These are phyloP conservation scores for Andrena minutula DNA, from an alignment of 2,888 invertebrate genomes.

Conservation along the genomic window DNA sequence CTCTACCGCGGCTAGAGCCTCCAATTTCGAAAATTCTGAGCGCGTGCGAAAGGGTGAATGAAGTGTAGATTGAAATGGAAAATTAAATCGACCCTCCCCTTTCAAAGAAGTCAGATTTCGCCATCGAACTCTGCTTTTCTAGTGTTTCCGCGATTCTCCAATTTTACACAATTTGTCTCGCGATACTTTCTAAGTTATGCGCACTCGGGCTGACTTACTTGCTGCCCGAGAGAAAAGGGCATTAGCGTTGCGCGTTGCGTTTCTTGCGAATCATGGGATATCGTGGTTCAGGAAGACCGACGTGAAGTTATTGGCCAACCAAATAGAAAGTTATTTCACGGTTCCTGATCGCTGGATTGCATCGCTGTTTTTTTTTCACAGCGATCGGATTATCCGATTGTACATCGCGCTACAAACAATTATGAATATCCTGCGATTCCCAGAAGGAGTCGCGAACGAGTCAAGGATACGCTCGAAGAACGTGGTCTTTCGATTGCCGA, in stretches of 20 bases:
- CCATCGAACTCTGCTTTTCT: background rate
- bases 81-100: too few species aligned
- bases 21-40: too few species aligned
- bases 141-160: background rate
- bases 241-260: background rate
- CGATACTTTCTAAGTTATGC: slow-evolving; percentile 4
- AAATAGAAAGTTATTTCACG: slow-evolving; percentile 48
- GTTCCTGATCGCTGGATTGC: slow-evolving; percentile 7
- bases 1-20: too few species aligned
- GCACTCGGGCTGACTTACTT: background rate
- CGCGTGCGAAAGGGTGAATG: too few species aligned
- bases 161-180: background rate
- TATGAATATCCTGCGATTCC: too few species aligned
- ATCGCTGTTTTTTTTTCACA: background rate
- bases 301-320: slow-evolving; percentile 24
- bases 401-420: background rate
- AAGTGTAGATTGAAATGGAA: too few species aligned
- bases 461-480: too few species aligned
- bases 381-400: background rate
- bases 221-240: slow-evolving; percentile 17
- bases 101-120: background rate
- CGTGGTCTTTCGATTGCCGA: too few species aligned
- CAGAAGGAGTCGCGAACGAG: too few species aligned
- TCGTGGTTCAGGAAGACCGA: background rate
- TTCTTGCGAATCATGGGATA: slow-evolving; percentile 18